These are phyloP conservation scores for Hylaeus volcanicus DNA, from an alignment of 1,140 invertebrate species.

Conservation along the genomic window DNA sequence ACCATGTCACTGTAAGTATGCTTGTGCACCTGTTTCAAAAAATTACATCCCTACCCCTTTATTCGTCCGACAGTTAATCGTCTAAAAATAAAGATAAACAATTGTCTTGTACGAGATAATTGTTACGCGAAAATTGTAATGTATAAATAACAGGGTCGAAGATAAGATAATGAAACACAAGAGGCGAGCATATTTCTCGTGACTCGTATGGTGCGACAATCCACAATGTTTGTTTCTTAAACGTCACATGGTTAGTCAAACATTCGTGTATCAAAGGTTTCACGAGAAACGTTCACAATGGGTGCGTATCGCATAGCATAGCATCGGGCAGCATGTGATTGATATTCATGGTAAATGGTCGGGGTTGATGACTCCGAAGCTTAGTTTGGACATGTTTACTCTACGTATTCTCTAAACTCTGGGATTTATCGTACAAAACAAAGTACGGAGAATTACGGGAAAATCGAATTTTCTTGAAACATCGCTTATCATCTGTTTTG, in stretches of 20 bases:
- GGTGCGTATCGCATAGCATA: too few species aligned
- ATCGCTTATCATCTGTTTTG: conserved; percentile 12
- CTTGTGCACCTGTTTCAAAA: background rate
- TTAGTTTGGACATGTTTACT: background rate
- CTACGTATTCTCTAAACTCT: conserved; percentile 40
- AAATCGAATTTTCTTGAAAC: conserved; percentile 14
- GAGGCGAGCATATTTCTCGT: conserved; percentile 10
- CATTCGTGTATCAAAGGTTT: background rate
- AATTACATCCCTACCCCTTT: background rate
- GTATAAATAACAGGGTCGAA: conserved; percentile 27
- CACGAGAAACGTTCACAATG: too few species aligned
- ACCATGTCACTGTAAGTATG: conserved; percentile 1
- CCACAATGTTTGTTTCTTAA: conserved; percentile 3
- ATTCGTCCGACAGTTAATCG: background rate
- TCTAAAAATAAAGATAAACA: background rate
- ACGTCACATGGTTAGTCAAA: background rate
- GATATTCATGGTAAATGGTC: too few species aligned
- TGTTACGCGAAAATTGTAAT: background rate
- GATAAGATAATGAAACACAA: background rate
- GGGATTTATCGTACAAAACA: conserved; percentile 55
- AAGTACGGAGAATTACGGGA: conserved; percentile 33
- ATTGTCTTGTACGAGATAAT: background rate
- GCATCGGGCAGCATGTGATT: too few species aligned
- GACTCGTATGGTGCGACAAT: background rate
- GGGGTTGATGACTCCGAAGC: too few species aligned